Percentiles rank a stretch among this genome's conserved stretches.
Evolutionary conservation across 1,140 invertebrate species (phyloP).

Genomic region (Scaptomyza graminum): DNA sequence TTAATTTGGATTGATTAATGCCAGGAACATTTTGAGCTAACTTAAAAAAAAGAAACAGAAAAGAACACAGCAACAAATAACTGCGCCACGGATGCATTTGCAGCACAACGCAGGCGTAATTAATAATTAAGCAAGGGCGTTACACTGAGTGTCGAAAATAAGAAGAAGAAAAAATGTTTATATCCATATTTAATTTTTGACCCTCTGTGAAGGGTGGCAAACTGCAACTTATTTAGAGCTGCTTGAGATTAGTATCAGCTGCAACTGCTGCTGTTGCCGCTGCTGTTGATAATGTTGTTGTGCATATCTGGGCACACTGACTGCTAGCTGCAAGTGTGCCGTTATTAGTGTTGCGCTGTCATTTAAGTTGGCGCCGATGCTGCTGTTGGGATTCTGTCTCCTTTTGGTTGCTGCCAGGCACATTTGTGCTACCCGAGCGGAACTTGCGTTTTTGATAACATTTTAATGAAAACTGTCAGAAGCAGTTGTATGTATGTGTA

Average conservation of each 20-base stretch:
- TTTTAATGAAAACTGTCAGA: conserved; percentile 82
- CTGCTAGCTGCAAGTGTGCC: conserved; percentile 23
- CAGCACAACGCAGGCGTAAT: conserved; percentile 45
- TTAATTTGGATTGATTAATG: conserved; percentile 45
- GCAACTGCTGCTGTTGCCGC: conserved; percentile 24
- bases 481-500: conserved; percentile 60
- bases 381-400: conserved; percentile 10
- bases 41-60: no score
- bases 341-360: conserved; percentile 63
- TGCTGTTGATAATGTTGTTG: not conserved
- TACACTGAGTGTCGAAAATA: not conserved
- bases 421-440: conserved; percentile 54
- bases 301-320: conserved; percentile 12
- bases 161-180: not conserved
- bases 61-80: conserved; percentile 23
- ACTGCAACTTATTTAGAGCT: conserved; percentile 12
- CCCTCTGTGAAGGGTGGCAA: not conserved
- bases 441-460: conserved; percentile 77
- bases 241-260: conserved; percentile 50
- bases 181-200: not conserved
- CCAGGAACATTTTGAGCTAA: conserved; percentile 11
- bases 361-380: conserved; percentile 48
- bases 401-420: conserved; percentile 40
- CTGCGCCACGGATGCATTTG: conserved; percentile 7
- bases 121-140: conserved; percentile 47